Evolutionary conservation across 2,888 invertebrate species (phyloP).

Genomic region (Hemithea aestivaria): DNA sequence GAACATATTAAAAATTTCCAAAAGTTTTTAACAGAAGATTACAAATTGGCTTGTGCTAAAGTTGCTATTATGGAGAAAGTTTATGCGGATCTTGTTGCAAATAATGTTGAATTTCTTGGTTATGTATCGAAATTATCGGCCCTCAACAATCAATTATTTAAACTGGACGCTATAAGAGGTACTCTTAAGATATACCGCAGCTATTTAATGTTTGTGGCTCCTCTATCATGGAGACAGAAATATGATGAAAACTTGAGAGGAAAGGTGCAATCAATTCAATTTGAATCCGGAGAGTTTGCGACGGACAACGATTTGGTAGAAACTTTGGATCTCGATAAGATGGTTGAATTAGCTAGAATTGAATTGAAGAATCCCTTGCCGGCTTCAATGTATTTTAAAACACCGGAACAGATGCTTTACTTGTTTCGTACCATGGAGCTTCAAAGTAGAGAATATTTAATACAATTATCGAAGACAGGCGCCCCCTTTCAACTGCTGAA

Average conservation of each 20-base stretch:
- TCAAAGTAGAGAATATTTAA: conserved; percentile 70
- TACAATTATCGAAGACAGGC: conserved; percentile 60
- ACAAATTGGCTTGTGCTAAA: conserved; percentile 61
- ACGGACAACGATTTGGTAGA: conserved; percentile 66
- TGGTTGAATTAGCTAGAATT: conserved; percentile 53
- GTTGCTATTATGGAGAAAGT: conserved; percentile 57
- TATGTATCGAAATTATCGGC: conserved; percentile 55
- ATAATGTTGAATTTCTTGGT: conserved; percentile 56
- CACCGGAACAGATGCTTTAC: conserved; percentile 61
- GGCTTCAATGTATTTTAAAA: conserved; percentile 51
- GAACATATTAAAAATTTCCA: conserved; percentile 66
- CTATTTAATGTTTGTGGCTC: conserved; percentile 65
- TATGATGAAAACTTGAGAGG: conserved; percentile 57
- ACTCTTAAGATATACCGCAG: conserved; percentile 62
- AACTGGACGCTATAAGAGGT: conserved; percentile 62
- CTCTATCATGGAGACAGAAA: conserved; percentile 62
- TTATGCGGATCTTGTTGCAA: conserved; percentile 48
- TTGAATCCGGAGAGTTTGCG: conserved; percentile 57
- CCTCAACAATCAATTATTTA: conserved; percentile 63
- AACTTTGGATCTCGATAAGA: conserved; percentile 63
- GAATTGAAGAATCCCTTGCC: conserved; percentile 56
- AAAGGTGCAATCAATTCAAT: conserved; percentile 58
- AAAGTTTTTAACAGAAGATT: conserved; percentile 68
- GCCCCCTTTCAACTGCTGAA: conserved; percentile 50
- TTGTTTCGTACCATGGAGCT: conserved; percentile 68